Evolutionary conservation across 64 coral and sea anemone genomes (phyloP).

Genomic region (Porites lutea): DNA sequence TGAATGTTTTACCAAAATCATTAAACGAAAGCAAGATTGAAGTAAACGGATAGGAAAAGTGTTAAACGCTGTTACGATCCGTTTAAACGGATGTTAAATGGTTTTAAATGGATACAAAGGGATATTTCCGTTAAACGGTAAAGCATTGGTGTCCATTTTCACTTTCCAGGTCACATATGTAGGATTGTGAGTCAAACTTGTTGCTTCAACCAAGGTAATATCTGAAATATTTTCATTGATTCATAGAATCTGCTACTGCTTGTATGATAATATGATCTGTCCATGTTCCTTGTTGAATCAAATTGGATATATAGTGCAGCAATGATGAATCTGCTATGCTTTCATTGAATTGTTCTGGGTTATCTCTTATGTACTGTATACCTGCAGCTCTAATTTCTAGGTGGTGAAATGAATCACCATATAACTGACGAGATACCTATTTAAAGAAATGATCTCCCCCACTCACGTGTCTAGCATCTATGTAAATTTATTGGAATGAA

Average conservation of each 20-base stretch:
- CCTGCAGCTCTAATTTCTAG: slow-evolving; percentile 31
- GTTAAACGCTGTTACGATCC: no score
- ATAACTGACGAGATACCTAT: slow-evolving; percentile 28
- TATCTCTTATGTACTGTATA: slow-evolving; percentile 1
- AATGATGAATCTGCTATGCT: neutral
- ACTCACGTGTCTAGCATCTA: no score
- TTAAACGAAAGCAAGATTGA: no score
- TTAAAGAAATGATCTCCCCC: neutral
- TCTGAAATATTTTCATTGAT: slow-evolving; percentile 13
- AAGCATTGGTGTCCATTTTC: no score
- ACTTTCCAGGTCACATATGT: no score
- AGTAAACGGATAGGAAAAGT: no score
- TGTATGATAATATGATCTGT: no score
- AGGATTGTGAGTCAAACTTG: neutral
- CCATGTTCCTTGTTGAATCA: slow-evolving; percentile 9
- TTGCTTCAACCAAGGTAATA: slow-evolving; percentile 20
- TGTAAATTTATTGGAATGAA: no score
- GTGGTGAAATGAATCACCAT: slow-evolving; percentile 43
- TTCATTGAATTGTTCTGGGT: slow-evolving; percentile 28
- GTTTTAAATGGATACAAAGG: no score
- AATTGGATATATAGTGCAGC: neutral
- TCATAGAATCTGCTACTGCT: slow-evolving; percentile 1
- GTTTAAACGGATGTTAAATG: no score
- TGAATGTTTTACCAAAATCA: no score
- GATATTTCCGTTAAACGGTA: no score